Evolutionary conservation across 2,888 invertebrate genomes (phyloP).

Genomic region (Pollenia griseotomentosa): DNA sequence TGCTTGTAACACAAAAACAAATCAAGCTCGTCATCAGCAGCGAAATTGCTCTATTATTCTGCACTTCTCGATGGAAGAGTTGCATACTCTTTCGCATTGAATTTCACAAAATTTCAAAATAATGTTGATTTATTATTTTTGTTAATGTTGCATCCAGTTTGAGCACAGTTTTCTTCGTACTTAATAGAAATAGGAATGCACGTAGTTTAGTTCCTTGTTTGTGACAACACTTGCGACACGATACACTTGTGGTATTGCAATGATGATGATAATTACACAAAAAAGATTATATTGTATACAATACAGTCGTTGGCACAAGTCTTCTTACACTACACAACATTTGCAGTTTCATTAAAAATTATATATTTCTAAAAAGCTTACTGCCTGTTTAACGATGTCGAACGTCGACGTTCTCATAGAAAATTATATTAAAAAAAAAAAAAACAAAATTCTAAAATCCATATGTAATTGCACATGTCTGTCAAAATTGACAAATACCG

Average conservation of each 20-base stretch:
- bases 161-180: neutral
- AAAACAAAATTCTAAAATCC: no score
- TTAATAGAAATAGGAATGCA: neutral
- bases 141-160: slow-evolving; percentile 1
- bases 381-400: neutral
- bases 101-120: neutral
- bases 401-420: no score
- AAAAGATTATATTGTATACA: neutral
- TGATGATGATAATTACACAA: slow-evolving; percentile 20
- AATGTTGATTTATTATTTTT: slow-evolving; percentile 35
- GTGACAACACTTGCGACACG: slow-evolving; percentile 52
- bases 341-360: slow-evolving; percentile 24
- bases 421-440: no score
- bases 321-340: neutral
- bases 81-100: neutral
- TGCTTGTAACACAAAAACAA: slow-evolving; percentile 12
- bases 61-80: slow-evolving; percentile 2
- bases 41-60: slow-evolving; percentile 20
- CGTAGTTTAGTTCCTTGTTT: slow-evolving; percentile 17
- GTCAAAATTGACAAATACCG: no score
- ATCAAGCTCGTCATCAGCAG: neutral
- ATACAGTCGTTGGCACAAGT: slow-evolving; percentile 9
- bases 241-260: slow-evolving; percentile 57
- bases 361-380: no score
- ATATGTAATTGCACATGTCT: no score